Base-by-base conservation (phyloP, 2,888 invertebrate species). In the Plebejus argus region DNA sequence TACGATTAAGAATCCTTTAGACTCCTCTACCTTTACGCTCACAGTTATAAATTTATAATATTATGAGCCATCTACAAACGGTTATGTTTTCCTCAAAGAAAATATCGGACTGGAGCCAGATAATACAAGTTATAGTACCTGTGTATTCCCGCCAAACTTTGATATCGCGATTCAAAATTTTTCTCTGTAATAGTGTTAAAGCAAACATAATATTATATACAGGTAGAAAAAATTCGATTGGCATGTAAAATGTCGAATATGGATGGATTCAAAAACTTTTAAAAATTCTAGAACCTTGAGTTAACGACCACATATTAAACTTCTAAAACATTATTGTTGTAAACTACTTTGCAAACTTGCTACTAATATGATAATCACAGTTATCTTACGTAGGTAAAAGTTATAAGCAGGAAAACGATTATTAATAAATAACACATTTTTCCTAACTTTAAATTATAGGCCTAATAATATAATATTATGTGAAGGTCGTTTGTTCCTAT, bases 401-500 rank as follows among this genome's bases (percentile, higher is more conserved):
- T 49, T 49, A 53, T 53, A 18, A 66, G 4, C 28, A 66, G 12
- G 6, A 66, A 66, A 66, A 66, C 66, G 28, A 49, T 49, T 28
- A 12, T 66, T 28, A 3, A 66, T 66, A 12, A 4, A 20, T 10
- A 66, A 28, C 12, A 15, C 10, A 23, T 66, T 66, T 66, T 58
- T 45, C 3, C 58, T 20, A 20, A 23, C 15, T 23, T 23, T 66
- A 33, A 28, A 28, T 66, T 33, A 66, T 66, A 66, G 66, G 10
- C 28, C 28, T 20, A 28, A 28, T 28, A 33, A 28, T 61, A 61
- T 66, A n/a, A n/a, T n/a, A n/a, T n/a, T n/a, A 66, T 66, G 28
- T 66, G 66, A 66, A 66, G 66, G 66, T 66, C 66, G 66, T 66
- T 61, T 61, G 20, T 61, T 61, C 20, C 28, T 66, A 66, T 23